Evolutionary conservation across 1,140 invertebrate species (phyloP).

Genomic region (Hormaphis cornu): DNA sequence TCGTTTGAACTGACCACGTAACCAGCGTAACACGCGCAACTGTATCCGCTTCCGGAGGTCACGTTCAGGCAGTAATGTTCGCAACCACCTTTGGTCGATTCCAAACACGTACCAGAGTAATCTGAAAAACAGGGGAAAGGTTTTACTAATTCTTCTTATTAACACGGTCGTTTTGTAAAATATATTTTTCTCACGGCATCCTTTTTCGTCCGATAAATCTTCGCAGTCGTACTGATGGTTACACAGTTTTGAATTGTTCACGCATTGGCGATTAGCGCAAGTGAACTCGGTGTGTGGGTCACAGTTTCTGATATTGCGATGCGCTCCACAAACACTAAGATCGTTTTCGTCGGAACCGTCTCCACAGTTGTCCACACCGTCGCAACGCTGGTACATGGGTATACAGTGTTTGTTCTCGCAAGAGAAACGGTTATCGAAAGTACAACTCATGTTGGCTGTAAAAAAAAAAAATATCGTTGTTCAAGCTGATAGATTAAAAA

Average conservation of each 20-base stretch:
- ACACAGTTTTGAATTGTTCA: conserved; percentile 69
- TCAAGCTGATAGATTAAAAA: not conserved
- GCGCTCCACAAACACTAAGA: conserved; percentile 69
- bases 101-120: conserved; percentile 59
- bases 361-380: conserved; percentile 81
- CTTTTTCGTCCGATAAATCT: conserved; percentile 78
- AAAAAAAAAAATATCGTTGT: not conserved
- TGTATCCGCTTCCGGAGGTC: conserved; percentile 64
- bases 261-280: conserved; percentile 86
- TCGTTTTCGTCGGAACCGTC: conserved; percentile 91
- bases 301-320: conserved; percentile 51
- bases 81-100: conserved; percentile 75
- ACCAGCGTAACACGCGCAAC: conserved; percentile 83
- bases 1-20: conserved; percentile 69
- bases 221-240: conserved; percentile 72
- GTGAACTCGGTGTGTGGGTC: conserved; percentile 67
- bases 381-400: conserved; percentile 69
- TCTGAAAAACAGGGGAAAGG: conserved; percentile 41
- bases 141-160: not conserved
- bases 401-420: conserved; percentile 84
- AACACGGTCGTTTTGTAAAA: not conserved
- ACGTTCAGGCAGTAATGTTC: conserved; percentile 83
- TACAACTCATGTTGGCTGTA: conserved; percentile 68
- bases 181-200: conserved; percentile 60
- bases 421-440: conserved; percentile 68